These are phyloP conservation scores for Drosophila erecta DNA, from an alignment of 1,140 invertebrate genomes.

Conservation along the genomic window DNA sequence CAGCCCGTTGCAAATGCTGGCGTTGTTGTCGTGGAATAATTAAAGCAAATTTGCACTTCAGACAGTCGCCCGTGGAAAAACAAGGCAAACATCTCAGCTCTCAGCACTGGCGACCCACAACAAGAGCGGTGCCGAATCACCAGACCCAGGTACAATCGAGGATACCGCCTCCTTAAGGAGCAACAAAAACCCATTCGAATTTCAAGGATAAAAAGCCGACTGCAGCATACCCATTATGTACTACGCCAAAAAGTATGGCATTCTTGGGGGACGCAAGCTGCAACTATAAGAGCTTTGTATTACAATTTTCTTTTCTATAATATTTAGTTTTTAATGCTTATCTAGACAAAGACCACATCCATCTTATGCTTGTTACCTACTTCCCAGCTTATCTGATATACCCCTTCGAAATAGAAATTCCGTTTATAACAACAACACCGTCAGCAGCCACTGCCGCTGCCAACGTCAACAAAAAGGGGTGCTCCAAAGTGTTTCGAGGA, in stretches of 20 bases:
- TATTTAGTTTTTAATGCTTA: neutral
- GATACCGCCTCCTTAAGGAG: constrained; percentile 25
- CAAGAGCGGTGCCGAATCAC: constrained; percentile 49
- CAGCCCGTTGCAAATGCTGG: constrained; percentile 58
- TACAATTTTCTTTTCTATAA: neutral
- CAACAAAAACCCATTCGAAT: constrained; percentile 19
- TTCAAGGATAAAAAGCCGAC: neutral
- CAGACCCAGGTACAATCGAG: constrained; percentile 34
- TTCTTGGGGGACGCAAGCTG: neutral
- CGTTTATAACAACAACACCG: constrained; percentile 19
- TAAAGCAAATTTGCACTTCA: constrained; percentile 84
- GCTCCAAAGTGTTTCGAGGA: constrained; percentile 29
- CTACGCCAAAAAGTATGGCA: neutral
- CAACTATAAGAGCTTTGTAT: too few relatives aligned
- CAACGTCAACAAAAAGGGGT: constrained; percentile 49
- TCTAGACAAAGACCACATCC: neutral
- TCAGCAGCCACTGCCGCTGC: constrained; percentile 8
- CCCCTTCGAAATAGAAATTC: constrained; percentile 2
- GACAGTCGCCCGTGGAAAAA: constrained; percentile 73
- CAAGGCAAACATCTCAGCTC: constrained; percentile 59
- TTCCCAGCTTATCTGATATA: constrained; percentile 1
- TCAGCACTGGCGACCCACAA: constrained; percentile 70
- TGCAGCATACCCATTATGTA: neutral
- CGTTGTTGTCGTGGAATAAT: constrained; percentile 76
- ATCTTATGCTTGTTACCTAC: neutral